Base-by-base conservation (phyloP, 2,113 vertebrate genomes). In the Salvator merianae region DNA sequence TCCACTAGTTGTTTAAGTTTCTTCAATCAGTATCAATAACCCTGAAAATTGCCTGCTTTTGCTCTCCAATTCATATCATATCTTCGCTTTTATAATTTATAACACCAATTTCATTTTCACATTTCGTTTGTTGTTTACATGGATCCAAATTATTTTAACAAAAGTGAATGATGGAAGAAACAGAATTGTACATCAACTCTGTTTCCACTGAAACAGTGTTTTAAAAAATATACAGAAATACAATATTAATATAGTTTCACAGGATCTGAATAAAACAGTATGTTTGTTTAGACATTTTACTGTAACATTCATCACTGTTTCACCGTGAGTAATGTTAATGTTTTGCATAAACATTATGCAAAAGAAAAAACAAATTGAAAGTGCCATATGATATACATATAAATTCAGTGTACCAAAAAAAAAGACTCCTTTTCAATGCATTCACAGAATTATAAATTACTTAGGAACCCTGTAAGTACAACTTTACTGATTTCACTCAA, bases 131-230 rank as follows among this genome's bases (percentile, higher is more conserved):
- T 63, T 74, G 70, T 63, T 7, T 59, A 63, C 28, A 24, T 20
- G 63, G 55, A 36, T 30, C 74, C 69, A 74, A 74, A 74, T 73
- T 38, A 62, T 63, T 43, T 74, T 82, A 82, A 73, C 36, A 13
- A 74, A 82, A 82, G 32, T 74, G 81, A 82, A 74, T 81, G 55
- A 72, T 9, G 43, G 30, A 69, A n/a, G 13, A 32, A 81, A 71
- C 24, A 2, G 43, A 71, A 13, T 38, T 70, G 22, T 38, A 36
- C 26, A 71, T 81, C 68, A 68, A 20, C 47, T 47, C 18, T 38
- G n/a, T 28, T 70, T 68, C 65, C 79, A 63, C 32, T 63, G n/a
- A 62, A 62, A 38, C 38, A 20, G 32, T 30, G n/a, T 47, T 55
- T 55, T 28, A 74, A 43, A 63, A 74, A 74, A 13, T n/a, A 74